Evolutionary conservation across 2,797 vertebrate genomes (phyloP), one percentile per base, ranked within the genome.

Genomic region (Fringilla coelebs): DNA sequence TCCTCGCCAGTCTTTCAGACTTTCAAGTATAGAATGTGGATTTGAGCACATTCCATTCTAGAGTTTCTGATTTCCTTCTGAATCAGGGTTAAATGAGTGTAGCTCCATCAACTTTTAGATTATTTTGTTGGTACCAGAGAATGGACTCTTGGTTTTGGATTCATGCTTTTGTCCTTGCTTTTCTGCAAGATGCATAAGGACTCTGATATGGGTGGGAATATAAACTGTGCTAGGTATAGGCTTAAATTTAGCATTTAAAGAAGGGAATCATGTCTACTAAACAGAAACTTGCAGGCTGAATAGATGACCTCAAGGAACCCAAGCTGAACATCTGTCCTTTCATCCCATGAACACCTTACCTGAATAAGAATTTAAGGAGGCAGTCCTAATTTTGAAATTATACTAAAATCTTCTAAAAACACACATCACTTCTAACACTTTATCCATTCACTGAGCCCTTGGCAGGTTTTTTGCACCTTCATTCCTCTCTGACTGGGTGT

Each of bases 391-490:
- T 95, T 76, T 90, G 70, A 78, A 94, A 88, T 85, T 68, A 49
- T 31, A 43, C 65, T 77, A 73, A 71, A 55, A 52, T 88, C 66
- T 88, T 87, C 81, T 89, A 48, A 85, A 94, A 92, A 67, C 41
- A 83, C 67, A 74, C 67, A 82, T 67, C 45, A 80, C 49, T 61
- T 75, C 49, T 90, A 92, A 93, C 51, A 89, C 84, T 95, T 96
- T 78, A 83, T 62, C 78, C 78, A 58, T 90, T 96, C 75, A 80
- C 72, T 61, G 49, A 90, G 62, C 54, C 75, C 51, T 93, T 96
- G 92, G 87, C 92, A 94, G 72, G 75, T 57, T 15, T 93, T 93
- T 94, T 93, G 57, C 71, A 94, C 68, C 88, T 96, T 94, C 89
- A 62, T 93, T 97, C 72, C 15, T 3, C 65, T 68, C 75, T 88